phyloP scores from a whole-genome alignment of 2,797 vertebrate species.

The Selene dorsalis region DNA sequence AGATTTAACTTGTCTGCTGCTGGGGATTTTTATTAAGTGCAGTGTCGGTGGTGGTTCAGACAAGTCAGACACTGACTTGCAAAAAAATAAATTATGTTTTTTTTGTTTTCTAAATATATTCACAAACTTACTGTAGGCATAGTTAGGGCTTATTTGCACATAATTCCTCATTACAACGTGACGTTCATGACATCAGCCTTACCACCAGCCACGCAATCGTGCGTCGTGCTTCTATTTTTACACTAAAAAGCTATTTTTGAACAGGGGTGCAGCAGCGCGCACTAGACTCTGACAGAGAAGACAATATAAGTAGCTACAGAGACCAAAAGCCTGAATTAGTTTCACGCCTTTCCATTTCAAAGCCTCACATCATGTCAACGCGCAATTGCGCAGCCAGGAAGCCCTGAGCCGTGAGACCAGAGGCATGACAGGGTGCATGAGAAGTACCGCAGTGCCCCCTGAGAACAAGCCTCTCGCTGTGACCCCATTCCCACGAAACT shows the following conservation, averaged over 20 bases:
- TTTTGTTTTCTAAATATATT: too few species aligned
- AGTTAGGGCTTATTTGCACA: neutral
- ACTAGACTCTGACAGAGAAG: conserved; percentile 10
- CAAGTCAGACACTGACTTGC: neutral
- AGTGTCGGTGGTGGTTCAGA: conserved; percentile 8
- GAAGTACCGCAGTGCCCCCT: conserved; percentile 58
- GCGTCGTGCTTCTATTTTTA: conserved; percentile 79
- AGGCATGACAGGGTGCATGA: conserved; percentile 41
- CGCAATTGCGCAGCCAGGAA: conserved; percentile 79
- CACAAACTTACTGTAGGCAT: neutral
- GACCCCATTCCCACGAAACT: conserved; percentile 42
- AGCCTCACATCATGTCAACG: conserved; percentile 58
- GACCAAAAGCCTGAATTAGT: conserved; percentile 17
- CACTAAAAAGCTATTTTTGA: conserved; percentile 63
- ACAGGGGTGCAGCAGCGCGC: conserved; percentile 15
- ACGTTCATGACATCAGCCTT: conserved; percentile 71
- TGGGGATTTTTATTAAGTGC: conserved; percentile 1
- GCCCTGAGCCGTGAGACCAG: conserved; percentile 40
- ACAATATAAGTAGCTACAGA: conserved; percentile 23
- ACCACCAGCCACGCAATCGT: conserved; percentile 61
- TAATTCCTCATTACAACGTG: conserved; percentile 50
- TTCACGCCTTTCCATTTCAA: conserved; percentile 8
- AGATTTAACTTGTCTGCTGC: conserved; percentile 2
- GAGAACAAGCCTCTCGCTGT: conserved; percentile 26
- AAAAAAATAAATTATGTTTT: too few species aligned